Conservation (phyloP, 2,888 invertebrate species). For the Bursaphelenchus okinawaensis region DNA sequence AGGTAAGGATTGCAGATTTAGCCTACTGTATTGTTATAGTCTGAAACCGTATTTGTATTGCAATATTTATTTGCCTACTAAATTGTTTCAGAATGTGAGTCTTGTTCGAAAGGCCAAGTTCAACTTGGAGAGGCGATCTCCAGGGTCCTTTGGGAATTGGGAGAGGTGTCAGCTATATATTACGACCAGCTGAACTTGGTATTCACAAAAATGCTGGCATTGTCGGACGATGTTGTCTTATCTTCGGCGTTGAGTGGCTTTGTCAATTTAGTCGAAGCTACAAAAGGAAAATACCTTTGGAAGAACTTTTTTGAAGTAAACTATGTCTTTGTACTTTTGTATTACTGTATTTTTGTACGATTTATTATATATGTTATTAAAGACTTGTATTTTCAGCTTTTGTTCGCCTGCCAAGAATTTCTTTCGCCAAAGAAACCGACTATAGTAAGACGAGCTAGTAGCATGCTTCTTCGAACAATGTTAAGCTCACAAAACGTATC, state of each 20-base stretch:
- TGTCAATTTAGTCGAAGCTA: slow-evolving; percentile 33
- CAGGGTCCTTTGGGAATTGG: slow-evolving; percentile 27
- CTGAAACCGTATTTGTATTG: no score
- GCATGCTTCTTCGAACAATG: slow-evolving; percentile 23
- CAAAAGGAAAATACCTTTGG: slow-evolving; percentile 33
- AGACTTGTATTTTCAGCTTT: slow-evolving; percentile 17
- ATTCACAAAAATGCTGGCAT: slow-evolving; percentile 19
- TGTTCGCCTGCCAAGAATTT: slow-evolving; percentile 14
- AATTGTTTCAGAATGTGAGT: not conserved
- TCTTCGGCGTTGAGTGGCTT: slow-evolving; percentile 38
- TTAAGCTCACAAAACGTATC: not conserved
- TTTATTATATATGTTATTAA: slow-evolving; percentile 13
- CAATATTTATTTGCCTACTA: no score
- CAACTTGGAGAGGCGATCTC: slow-evolving; percentile 40
- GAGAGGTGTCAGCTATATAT: slow-evolving; percentile 35
- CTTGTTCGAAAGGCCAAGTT: slow-evolving; percentile 10
- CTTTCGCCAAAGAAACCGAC: slow-evolving; percentile 1
- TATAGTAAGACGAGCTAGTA: slow-evolving; percentile 25
- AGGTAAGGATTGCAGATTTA: slow-evolving; percentile 4
- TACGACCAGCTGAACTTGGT: slow-evolving; percentile 24
- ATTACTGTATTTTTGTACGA: not conserved
- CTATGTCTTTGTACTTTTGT: not conserved
- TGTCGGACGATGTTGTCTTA: slow-evolving; percentile 21
- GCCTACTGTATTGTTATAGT: no score
- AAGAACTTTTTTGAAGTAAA: slow-evolving; percentile 34